Base-by-base conservation (phyloP, 1,140 invertebrate species). In the Sycophila sp. region DNA sequence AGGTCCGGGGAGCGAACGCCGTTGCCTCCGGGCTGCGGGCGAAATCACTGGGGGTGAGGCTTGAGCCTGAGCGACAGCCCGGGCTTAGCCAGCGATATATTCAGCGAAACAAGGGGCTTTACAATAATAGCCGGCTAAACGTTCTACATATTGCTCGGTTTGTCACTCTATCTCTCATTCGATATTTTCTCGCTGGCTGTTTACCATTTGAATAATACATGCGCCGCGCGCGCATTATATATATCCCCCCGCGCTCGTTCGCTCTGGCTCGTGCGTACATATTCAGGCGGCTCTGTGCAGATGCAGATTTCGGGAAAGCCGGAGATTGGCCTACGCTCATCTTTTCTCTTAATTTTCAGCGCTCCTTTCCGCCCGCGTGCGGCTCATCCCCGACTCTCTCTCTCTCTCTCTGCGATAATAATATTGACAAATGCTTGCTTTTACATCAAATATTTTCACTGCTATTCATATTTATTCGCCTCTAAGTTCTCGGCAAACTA, bases 101-200 rank as follows among this genome's bases (percentile, higher is more conserved):
- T 19, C 28, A 5, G 59, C 38, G 17, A 40, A 66, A 70, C 71
- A 69, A 64, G 71, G 69, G 75, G 78, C 71, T 71, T 74, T 49
- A 69, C 62, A 77, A 80, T 81, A 80, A 78, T 80, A 77, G 71
- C 75, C 77, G 66, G 77, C 78, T 82, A 80, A 82, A 80, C 77
- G 80, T 76, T 71, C 53, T 79, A 80, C 80, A 80, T 80, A 81
- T 81, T 81, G 80, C 78, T 80, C 76, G 79, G 80, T 79, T 80
- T 78, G 78, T 79, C 77, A 77, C 75, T 69, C n/a, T 47, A 13
- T 47, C 49, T 11, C 49, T n/a, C n/a, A n/a, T n/a, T n/a, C n/a
- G n/a, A n/a, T n/a, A n/a, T n/a, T n/a, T n/a, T n/a, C n/a, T n/a
- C n/a, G n/a, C n/a, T n/a, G n/a, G n/a, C n/a, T n/a, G n/a, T n/a